Base-by-base conservation (phyloP, 2,797 vertebrate species). In the Pangasius larnaudii region DNA sequence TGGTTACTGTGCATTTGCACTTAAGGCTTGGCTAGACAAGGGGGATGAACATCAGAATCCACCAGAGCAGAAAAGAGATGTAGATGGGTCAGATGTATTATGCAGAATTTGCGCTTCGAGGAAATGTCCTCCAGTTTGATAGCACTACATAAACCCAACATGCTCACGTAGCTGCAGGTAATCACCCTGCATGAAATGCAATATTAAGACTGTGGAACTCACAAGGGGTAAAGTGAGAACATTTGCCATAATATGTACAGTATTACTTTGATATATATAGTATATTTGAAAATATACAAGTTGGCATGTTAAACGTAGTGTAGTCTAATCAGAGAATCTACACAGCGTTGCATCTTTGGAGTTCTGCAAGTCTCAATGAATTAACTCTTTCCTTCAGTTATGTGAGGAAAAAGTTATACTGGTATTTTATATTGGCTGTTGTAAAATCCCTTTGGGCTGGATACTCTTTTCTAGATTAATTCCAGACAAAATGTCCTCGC, bases 71-170 rank as follows among this genome's bases (percentile, higher is more conserved):
- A 24, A 30, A 81, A 61, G 13, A 8, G 46, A 46, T 46, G 13
- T n/a, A 13, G n/a, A 67, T 53, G 33, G 71, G 14, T 84, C 88
- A 77, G 85, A 88, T 91, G 87, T 85, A 88, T 91, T 89, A 91
- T 91, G 89, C 89, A 91, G 84, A 87, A 86, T 87, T 80, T 87
- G 61, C 80, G 87, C 89, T 83, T 87, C 78, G 59, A 85, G 81
- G 83, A 91, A 88, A 33, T 84, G 77, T 86, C 81, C 85, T 88
- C 80, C 27, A 71, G 84, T 83, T 88, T 86, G 84, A 84, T 87
- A 71, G 80, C 51, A 65, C 72, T 67, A 49, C 85, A 67, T 90
- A 46, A 90, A 88, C 36, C 58, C 33, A 58, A 16, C 49, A 18
- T 86, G 77, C 67, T 85, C 30, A 59, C 59, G 46, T 61, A 80